Base-by-base conservation (phyloP, 2,888 invertebrate species). In the Drosophila mettleri region DNA sequence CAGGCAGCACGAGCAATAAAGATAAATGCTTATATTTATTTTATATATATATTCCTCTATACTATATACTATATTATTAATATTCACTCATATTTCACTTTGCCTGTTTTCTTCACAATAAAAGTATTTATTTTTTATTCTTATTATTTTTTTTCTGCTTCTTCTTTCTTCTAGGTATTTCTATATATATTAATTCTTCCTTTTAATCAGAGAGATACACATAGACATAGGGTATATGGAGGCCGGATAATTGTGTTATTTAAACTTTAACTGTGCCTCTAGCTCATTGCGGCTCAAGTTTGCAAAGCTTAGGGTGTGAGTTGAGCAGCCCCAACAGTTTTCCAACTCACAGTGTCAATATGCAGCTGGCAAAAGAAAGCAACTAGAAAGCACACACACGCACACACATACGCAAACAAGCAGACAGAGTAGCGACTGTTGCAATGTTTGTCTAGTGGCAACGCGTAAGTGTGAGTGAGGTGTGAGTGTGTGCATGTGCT, bases 301-400 rank as follows among this genome's bases (percentile, higher is more conserved):
- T 20, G 54, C 20, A 31, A 33, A 43, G 55, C 33, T 38, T 31
- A 18, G 43, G 34, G 38, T 31, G 18, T 36, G 58, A 16, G 63
- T 16, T 16, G 36, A 39, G 14, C 38, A 24, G 39, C n/a, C 10
- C 39, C 53, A 62, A 57, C 55, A 71, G 62, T 60, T 69, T 71
- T 55, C 83, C 48, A 82, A 86, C 74, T 86, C 74, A 10, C 68
- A 72, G 69, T 85, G 82, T 77, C 74, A 80, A 88, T 79, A 79
- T 77, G 80, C 55, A 61, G 43, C 27, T 51, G 49, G 70, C 49
- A 54, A 66, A 69, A 45, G 65, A 69, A 74, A 53, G 54, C 46
- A 62, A 73, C 49, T 16, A 41, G 39, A 46, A 62, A 63, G 18
- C 36, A 61, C 62, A 49, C 69, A 69, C 18, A 63, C 43, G 18